These are phyloP conservation scores for Melieria crassipennis DNA, from an alignment of 2,888 invertebrate species.

Conservation along the genomic window DNA sequence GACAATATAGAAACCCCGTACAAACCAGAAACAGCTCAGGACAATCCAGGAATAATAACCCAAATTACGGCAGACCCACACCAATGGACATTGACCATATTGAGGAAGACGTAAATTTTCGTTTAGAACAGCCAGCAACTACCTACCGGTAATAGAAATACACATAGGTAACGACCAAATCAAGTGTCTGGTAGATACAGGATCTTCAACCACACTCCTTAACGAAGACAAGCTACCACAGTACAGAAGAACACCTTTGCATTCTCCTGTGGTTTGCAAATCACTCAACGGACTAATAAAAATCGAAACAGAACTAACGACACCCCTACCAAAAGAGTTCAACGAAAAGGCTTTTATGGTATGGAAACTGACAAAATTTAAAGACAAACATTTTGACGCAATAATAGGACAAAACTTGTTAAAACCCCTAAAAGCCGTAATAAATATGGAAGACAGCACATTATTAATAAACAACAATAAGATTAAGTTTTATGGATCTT, in stretches of 20 bases:
- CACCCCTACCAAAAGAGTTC: conserved; percentile 21
- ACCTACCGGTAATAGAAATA: conserved; percentile 31
- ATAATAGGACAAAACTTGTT: conserved; percentile 29
- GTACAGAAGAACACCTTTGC: not conserved
- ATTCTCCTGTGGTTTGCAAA: not conserved
- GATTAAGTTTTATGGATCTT: too few relatives aligned
- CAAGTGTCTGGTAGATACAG: not conserved
- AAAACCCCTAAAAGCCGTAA: conserved; percentile 22
- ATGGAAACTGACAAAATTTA: conserved; percentile 25
- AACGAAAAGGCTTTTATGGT: conserved; percentile 2
- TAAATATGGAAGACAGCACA: conserved; percentile 17
- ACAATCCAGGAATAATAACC: too few relatives aligned
- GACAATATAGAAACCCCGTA: not conserved
- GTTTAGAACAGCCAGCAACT: conserved; percentile 17
- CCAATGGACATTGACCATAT: conserved; percentile 24
- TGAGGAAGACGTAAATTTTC: conserved; percentile 34
- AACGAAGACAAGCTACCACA: not conserved
- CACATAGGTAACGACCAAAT: conserved; percentile 18
- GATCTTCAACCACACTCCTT: conserved; percentile 1
- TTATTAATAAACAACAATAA: not conserved
- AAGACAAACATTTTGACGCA: conserved; percentile 21
- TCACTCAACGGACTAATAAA: too few relatives aligned
- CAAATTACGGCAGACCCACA: too few relatives aligned
- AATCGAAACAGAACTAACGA: conserved; percentile 21
- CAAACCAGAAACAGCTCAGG: not conserved